Evolutionary conservation across 1,140 invertebrate genomes (phyloP).

Genomic region (Heliconius eleuchia): DNA sequence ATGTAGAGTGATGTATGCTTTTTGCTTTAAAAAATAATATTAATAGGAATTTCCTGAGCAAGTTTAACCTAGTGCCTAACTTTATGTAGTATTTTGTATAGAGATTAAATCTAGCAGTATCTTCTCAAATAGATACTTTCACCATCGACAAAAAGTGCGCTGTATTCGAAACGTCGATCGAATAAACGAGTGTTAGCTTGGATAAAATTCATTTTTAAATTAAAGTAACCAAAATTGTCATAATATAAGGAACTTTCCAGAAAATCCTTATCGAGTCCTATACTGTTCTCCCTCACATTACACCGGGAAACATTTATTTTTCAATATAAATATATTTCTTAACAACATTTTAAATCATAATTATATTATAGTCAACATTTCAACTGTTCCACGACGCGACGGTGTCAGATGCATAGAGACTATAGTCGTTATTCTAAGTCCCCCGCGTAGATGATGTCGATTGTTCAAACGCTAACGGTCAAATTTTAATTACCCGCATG

Average conservation of each 20-base stretch:
- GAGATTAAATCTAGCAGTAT: neutral
- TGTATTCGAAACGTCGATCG: conserved; percentile 4
- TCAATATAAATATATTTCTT: too few relatives aligned
- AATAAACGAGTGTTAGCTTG: neutral
- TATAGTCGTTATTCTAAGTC: neutral
- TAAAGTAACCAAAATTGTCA: neutral
- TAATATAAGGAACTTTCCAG: neutral
- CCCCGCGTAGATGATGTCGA: neutral
- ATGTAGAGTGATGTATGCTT: neutral
- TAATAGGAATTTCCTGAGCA: neutral
- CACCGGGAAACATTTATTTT: too few relatives aligned
- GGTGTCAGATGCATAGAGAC: neutral
- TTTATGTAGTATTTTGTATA: neutral
- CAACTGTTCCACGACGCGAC: too few relatives aligned
- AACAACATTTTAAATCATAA: too few relatives aligned
- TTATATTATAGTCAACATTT: too few relatives aligned
- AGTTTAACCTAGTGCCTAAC: neutral
- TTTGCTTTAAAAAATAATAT: neutral
- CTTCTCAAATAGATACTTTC: conserved; percentile 1
- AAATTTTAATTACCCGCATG: conserved; percentile 37
- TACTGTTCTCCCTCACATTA: too few relatives aligned
- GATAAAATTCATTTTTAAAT: neutral
- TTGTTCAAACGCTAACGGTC: conserved; percentile 40
- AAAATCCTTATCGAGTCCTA: too few relatives aligned
- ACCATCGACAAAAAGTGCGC: neutral